Percentiles rank a stretch among this genome's conserved stretches.
Evolutionary conservation across 2,797 vertebrate species (phyloP).

Genomic region (Siniperca undulata): DNA sequence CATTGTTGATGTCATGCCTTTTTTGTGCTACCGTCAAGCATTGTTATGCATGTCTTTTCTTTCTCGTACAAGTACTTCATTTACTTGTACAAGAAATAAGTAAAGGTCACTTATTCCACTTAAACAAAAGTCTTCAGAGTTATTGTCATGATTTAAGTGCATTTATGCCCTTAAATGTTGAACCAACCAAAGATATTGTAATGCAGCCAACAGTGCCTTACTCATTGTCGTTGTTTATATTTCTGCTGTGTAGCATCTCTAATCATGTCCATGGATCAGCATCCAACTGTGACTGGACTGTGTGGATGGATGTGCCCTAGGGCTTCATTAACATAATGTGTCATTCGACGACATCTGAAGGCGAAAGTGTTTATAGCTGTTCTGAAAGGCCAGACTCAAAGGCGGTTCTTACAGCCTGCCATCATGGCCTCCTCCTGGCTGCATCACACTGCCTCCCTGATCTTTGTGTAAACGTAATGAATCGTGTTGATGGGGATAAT

Average conservation of each 20-base stretch:
- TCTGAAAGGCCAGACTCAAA: not conserved
- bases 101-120: not conserved
- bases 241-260: too few relatives aligned
- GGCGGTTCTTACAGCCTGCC: not conserved
- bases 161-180: not conserved
- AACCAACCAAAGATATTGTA: not conserved
- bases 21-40: constrained; percentile 12
- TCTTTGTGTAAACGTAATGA: not conserved
- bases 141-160: not conserved
- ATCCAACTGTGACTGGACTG: not conserved
- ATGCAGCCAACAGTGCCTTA: not conserved
- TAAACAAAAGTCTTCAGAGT: not conserved
- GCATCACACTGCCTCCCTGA: not conserved
- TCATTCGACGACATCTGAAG: not conserved
- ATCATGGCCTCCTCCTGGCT: not conserved
- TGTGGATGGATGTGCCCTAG: too few relatives aligned
- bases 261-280: not conserved
- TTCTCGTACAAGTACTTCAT: not conserved
- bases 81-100: not conserved
- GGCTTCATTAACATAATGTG: too few relatives aligned
- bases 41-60: not conserved
- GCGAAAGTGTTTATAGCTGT: not conserved
- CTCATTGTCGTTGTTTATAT: not conserved
- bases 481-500: not conserved
- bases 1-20: not conserved